Percentiles rank a stretch among this genome's conserved stretches.
Evolutionary conservation across 2,113 vertebrate genomes (phyloP).

Genomic region (Poeciliopsis prolifica): DNA sequence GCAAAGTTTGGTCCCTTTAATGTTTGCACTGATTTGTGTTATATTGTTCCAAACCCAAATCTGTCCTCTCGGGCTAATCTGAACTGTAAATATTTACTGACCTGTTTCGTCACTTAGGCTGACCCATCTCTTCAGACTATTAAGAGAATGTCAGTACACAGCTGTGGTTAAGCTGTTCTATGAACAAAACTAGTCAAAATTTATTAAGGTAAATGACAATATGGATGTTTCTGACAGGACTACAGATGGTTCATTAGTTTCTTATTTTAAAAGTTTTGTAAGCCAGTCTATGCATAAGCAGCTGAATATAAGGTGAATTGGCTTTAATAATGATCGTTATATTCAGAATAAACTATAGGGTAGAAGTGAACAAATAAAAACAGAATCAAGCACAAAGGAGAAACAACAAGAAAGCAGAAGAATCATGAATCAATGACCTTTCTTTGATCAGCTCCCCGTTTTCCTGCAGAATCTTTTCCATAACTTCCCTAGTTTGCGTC

Average conservation of each 20-base stretch:
- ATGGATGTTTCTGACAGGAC: background rate
- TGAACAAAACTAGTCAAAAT: background rate
- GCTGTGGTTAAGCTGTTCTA: background rate
- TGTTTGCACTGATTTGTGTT: conserved; percentile 11
- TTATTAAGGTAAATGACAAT: background rate
- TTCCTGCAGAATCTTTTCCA: conserved; percentile 80
- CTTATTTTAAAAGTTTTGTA: conserved; percentile 2
- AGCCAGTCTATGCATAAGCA: background rate
- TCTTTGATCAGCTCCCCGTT: conserved; percentile 78
- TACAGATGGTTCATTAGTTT: background rate
- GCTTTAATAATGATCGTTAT: background rate
- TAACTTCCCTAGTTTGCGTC: conserved; percentile 72
- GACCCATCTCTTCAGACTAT: background rate
- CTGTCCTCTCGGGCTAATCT: conserved; percentile 35
- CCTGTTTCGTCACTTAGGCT: conserved; percentile 15
- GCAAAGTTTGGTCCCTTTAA: conserved; percentile 10
- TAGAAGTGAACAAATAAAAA: background rate
- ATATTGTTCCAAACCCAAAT: conserved; percentile 20
- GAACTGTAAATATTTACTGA: conserved; percentile 55
- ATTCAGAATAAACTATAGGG: background rate
- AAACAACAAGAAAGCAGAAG: background rate
- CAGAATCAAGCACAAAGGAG: background rate
- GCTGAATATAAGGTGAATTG: background rate
- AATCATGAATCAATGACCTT: conserved; percentile 74
- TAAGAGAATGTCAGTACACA: background rate